Evolutionary conservation across 2,888 invertebrate genomes (phyloP), one percentile per base, ranked within the genome.

Genomic region (Limnephilus marmoratus): DNA sequence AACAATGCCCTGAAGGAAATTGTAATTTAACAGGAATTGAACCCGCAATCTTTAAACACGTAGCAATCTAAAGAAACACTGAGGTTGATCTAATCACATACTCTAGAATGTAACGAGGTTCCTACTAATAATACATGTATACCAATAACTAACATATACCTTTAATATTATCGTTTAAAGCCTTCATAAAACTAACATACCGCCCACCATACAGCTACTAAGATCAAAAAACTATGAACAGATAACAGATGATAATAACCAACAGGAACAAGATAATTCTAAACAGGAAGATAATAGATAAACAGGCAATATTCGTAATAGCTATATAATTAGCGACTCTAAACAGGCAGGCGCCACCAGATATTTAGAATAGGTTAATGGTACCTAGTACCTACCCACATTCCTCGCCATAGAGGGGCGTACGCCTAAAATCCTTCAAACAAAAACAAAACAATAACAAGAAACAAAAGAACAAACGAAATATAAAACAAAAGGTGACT

Each of bases 401-500:
- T 68, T 68, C 68, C 68, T 24, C 5, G 18, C 53, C 53, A 18
- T 53, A 53, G 85, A 53, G n/a, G 85, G 82, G 90, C 68, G 92
- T 53, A 49, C 80, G 89, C 81, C 53, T 80, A 85, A 90, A 91
- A 86, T n/a, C 80, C 41, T 68, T 68, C 68, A 24, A 68, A 68
- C 41, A 37, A 85, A 41, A 86, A n/a, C 31, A 37, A 92, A 41
- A 92, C 88, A 68, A 83, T 24, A 89, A 53, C 29, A 68, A 91
- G 41, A 37, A 37, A 68, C 81, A 91, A 87, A 87, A 91, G 81
- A 91, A 91, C 86, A 45, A 86, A 45, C 29, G 87, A 68, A n/a
- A n/a, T 68, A 68, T 31, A 80, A 80, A 86, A 81, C 81, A 45
- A 91, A 87, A 91, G 86, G 81, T 49, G 83, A 12, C 83, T 83